These are phyloP conservation scores for Laspeyria flexula DNA, from an alignment of 2,888 invertebrate species.

Conservation along the genomic window DNA sequence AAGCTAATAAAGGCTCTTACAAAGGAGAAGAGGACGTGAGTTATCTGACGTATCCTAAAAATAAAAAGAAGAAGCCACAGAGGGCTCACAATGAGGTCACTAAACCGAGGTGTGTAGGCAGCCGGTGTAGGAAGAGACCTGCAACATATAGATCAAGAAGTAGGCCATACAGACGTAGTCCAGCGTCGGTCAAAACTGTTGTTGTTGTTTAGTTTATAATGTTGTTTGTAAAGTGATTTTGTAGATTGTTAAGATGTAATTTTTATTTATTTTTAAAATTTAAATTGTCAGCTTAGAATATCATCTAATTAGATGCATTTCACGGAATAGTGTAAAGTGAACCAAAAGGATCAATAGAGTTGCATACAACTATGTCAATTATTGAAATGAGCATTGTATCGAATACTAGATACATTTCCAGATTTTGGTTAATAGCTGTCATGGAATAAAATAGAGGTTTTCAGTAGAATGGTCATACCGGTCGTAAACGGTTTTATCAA, in stretches of 20 bases:
- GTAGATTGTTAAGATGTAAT: not conserved
- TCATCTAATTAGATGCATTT: too few relatives aligned
- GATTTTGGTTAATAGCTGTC: too few relatives aligned
- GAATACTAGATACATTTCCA: too few relatives aligned
- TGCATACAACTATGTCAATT: too few relatives aligned
- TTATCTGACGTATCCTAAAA: slow-evolving; percentile 51
- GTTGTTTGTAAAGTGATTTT: not conserved
- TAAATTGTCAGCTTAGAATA: too few relatives aligned
- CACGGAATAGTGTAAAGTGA: too few relatives aligned
- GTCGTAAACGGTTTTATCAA: too few relatives aligned
- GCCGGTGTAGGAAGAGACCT: slow-evolving; percentile 65
- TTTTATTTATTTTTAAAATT: not conserved
- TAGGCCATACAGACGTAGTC: slow-evolving; percentile 65
- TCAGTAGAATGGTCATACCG: too few relatives aligned
- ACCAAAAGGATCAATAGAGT: too few relatives aligned
- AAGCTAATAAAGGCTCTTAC: slow-evolving; percentile 57
- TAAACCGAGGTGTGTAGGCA: slow-evolving; percentile 58
- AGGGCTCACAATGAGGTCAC: slow-evolving; percentile 36
- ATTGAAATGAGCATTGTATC: too few relatives aligned
- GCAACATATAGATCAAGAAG: slow-evolving; percentile 51
- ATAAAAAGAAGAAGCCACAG: slow-evolving; percentile 51
- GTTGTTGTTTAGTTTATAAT: slow-evolving; percentile 21
- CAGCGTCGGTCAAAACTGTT: slow-evolving; percentile 45
- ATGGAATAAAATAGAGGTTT: too few relatives aligned
- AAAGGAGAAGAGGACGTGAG: slow-evolving; percentile 46